Evolutionary conservation across 92 coral and sea anemone species (phyloP).

Genomic region (Phenganax marumi): DNA sequence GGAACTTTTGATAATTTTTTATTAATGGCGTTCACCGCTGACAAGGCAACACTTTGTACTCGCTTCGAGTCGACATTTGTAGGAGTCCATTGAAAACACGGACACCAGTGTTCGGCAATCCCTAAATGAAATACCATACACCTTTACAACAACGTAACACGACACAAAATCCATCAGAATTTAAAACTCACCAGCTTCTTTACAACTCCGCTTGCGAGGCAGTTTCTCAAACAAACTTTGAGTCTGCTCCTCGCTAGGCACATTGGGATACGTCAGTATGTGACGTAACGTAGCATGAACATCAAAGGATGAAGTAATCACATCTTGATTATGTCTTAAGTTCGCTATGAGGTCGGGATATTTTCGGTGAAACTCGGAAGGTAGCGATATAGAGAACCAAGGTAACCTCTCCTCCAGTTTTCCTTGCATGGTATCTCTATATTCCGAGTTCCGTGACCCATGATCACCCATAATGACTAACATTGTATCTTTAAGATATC

Average conservation of each 20-base stretch:
- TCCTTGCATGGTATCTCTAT: constrained; percentile 85
- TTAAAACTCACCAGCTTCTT: constrained; percentile 73
- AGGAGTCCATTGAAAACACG: constrained; percentile 76
- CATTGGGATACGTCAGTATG: constrained; percentile 71
- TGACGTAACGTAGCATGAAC: constrained; percentile 84
- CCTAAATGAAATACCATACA: constrained; percentile 43
- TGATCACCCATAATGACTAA: constrained; percentile 76
- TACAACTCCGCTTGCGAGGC: constrained; percentile 62
- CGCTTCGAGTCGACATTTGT: constrained; percentile 38
- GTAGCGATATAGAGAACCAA: constrained; percentile 85
- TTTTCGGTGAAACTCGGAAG: constrained; percentile 67
- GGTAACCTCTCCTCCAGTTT: constrained; percentile 95
- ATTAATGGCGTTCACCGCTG: constrained; percentile 63
- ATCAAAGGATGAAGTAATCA: constrained; percentile 81
- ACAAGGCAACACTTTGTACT: constrained; percentile 54
- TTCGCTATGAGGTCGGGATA: constrained; percentile 70
- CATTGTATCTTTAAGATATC: constrained; percentile 70
- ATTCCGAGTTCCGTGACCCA: constrained; percentile 84
- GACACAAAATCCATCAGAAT: not conserved
- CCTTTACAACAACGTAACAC: not conserved
- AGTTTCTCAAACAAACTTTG: constrained; percentile 69
- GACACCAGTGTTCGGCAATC: constrained; percentile 94
- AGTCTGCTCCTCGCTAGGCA: constrained; percentile 64
- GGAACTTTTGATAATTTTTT: constrained; percentile 52
- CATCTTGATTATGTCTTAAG: constrained; percentile 65